Base-by-base conservation (phyloP, 2,888 invertebrate genomes). In the Scaptomyza caliginosa region DNA sequence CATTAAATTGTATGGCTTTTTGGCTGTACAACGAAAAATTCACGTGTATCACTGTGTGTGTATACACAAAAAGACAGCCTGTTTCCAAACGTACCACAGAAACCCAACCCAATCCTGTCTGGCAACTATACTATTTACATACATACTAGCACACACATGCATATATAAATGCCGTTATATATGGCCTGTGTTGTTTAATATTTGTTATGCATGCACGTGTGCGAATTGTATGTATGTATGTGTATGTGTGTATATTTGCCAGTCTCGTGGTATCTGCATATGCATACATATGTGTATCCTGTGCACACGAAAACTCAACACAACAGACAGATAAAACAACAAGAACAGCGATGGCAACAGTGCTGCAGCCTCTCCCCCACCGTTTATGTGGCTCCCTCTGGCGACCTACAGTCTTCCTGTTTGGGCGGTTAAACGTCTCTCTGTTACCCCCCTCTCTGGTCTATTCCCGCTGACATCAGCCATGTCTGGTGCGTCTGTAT, bases 191-290 rank as follows among this genome's bases (percentile, higher is more conserved):
- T 57, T 64, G 56, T 67, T 73, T 64, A 60, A 55, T 73, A 75
- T 84, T 71, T 74, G 78, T 67, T 70, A 76, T 80, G 78, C 72
- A 63, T 79, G 74, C 85, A 82, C 81, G 81, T 82, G 74, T 65
- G 67, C 66, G 55, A 65, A 59, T 68, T 68, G 1, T 4, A 28
- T 3, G 11, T 11, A 28, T 28, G 4, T 11, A 3, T 28, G 11
- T 2, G 5, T 26, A 24, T 24, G 10, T 26, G 4, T 28, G 4
- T 28, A 16, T 34, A 63, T 70, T 64, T 64, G 68, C 21, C 36
- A 45, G 62, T 55, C 59, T 57, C 40, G 36, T 40, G 28, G 7
- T 67, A 59, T 77, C 55, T 65, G 56, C 63, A 60, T 62, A 17
- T 34, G 45, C n/a, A 16, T 43, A 13, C 0, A 11, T 28, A 17